These are phyloP conservation scores for Bombus breviceps DNA, from an alignment of 1,140 invertebrate genomes.

Conservation along the genomic window DNA sequence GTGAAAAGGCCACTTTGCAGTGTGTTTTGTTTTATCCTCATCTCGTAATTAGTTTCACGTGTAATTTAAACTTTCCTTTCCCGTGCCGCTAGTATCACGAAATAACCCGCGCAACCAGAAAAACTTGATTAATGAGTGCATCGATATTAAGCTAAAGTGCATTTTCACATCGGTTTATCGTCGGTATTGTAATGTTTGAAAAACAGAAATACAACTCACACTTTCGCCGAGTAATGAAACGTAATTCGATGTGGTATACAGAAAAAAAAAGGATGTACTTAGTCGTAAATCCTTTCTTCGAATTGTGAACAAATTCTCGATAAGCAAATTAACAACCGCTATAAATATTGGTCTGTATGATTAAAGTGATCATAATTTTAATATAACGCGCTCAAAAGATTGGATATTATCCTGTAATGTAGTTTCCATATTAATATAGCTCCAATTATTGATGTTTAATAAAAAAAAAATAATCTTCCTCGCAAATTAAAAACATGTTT, in stretches of 20 bases:
- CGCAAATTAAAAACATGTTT: no score
- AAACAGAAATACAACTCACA: not conserved
- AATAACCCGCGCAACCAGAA: not conserved
- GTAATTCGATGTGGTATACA: not conserved
- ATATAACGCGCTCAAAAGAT: not conserved
- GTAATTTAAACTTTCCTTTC: constrained; percentile 10
- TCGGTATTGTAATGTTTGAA: not conserved
- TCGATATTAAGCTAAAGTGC: constrained; percentile 1
- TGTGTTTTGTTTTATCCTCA: constrained; percentile 13
- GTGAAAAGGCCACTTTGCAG: not conserved
- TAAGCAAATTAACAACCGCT: not conserved
- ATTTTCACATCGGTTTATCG: not conserved
- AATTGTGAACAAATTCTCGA: not conserved
- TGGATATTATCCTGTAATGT: no score
- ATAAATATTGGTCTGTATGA: not conserved
- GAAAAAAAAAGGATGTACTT: not conserved
- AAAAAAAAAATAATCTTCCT: no score
- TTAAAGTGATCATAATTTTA: not conserved
- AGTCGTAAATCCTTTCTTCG: not conserved
- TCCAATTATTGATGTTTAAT: no score
- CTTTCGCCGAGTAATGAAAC: not conserved
- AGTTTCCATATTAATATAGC: no score
- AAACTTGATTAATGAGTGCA: constrained; percentile 12
- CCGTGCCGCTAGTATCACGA: not conserved
- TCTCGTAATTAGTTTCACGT: constrained; percentile 6